Evolutionary conservation across 2,888 invertebrate species (phyloP), one percentile per base, ranked within the genome.

Genomic region (Protodeltote pygarga): DNA sequence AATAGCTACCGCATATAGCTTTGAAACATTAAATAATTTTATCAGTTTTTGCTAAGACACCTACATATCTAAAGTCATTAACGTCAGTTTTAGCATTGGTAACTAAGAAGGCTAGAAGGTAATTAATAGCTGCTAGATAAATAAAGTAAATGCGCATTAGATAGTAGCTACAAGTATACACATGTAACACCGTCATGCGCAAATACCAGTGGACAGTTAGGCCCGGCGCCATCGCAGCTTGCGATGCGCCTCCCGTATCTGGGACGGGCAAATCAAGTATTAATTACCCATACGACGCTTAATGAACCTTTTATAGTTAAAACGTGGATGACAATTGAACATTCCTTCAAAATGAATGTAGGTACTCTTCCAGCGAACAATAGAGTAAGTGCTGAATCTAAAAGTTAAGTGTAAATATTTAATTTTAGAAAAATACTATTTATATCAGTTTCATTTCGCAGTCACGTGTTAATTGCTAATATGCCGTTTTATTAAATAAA

Each of bases 171-270:
- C 44, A 40, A 59, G 52, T 55, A 53, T 67, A 67, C 60, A 62
- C 74, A 70, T 75, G 74, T 71, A 77, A 73, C 70, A 73, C 52
- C 57, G 61, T 58, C 68, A 78, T 83, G 79, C 77, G 72, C 83
- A 83, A 88, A 87, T 81, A 81, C 81, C 81, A 78, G 71, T 75
- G 81, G 80, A 92, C 91, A 92, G 92, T 92, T 91, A 91, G 81
- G 67, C 62, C 52, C 74, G 92, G 92, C 92, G 91, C 91, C 92
- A 79, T 54, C 67, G 77, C 73, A 79, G 79, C 77, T 90, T 89
- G 84, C 75, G 79, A 91, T 89, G 90, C 91, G 78, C 80, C 73
- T 59, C 81, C 80, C 84, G 91, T 89, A 89, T 81, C 82, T 86
- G 81, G 89, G 84, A 89, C 90, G 83, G 74, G 81, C 85, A 77